phyloP scores from a whole-genome alignment of 1,140 invertebrate species.

The Carcinoscorpius rotundicauda region DNA sequence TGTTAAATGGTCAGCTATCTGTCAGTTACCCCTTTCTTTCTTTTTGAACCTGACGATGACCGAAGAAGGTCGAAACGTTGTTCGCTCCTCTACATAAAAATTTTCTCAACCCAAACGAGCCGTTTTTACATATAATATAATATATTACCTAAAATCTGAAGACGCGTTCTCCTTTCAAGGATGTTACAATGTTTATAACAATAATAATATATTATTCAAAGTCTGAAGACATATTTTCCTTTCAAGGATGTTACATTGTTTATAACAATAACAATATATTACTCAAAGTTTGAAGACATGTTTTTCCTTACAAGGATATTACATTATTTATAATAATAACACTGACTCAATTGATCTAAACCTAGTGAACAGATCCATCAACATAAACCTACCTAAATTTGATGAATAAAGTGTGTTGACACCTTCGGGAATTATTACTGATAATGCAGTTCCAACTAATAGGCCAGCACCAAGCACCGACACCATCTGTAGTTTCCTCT shows the following conservation, averaged over 20 bases:
- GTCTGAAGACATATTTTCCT: not conserved
- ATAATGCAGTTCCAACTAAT: constrained; percentile 91
- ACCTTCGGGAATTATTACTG: constrained; percentile 98
- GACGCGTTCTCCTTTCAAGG: too few species aligned
- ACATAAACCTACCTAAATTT: constrained; percentile 22
- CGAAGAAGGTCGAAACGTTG: too few species aligned
- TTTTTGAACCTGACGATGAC: too few species aligned
- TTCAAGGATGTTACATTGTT: not conserved
- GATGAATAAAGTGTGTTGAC: constrained; percentile 60
- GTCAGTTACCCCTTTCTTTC: too few species aligned
- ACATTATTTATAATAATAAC: not conserved
- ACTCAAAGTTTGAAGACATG: not conserved
- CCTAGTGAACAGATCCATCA: not conserved
- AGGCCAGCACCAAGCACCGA: constrained; percentile 93
- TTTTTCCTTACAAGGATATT: not conserved
- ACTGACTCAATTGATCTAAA: not conserved
- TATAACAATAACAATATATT: not conserved
- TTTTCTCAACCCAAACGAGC: too few species aligned
- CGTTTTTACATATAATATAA: too few species aligned
- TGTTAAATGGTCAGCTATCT: too few species aligned
- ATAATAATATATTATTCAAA: not conserved
- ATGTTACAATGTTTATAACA: too few species aligned
- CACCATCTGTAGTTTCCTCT: constrained; percentile 88
- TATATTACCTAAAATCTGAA: too few species aligned
- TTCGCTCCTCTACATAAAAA: too few species aligned